phyloP scores from a whole-genome alignment of 2,888 invertebrate species.

The Amphimallon solstitiale region DNA sequence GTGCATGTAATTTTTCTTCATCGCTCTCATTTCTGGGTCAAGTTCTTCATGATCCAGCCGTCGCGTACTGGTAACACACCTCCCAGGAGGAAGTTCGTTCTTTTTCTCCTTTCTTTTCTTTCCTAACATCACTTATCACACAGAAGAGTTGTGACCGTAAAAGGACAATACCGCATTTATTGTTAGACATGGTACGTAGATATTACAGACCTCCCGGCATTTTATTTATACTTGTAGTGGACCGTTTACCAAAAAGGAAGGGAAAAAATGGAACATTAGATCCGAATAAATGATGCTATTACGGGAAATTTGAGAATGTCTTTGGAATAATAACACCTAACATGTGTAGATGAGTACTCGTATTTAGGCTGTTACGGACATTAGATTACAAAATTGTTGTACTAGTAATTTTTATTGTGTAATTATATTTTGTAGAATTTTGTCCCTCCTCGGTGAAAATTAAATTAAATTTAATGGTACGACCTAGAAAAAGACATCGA shows the following conservation, averaged over 20 bases:
- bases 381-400: too few relatives aligned
- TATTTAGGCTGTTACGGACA: too few relatives aligned
- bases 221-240: constrained; percentile 8
- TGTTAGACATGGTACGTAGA: constrained; percentile 12
- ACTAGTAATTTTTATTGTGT: too few relatives aligned
- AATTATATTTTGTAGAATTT: too few relatives aligned
- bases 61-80: constrained; percentile 20
- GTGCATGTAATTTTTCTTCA: constrained; percentile 4
- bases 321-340: background rate
- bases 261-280: constrained; percentile 7
- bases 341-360: too few relatives aligned
- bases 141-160: constrained; percentile 10
- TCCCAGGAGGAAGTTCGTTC: constrained; percentile 23
- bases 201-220: constrained; percentile 24
- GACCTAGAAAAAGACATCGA: too few relatives aligned
- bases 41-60: background rate
- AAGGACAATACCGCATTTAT: constrained; percentile 18
- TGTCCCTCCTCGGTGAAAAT: too few relatives aligned
- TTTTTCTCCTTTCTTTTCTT: constrained; percentile 7
- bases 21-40: constrained; percentile 22
- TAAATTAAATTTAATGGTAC: too few relatives aligned
- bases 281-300: constrained; percentile 3
- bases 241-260: constrained; percentile 2
- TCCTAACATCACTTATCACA: constrained; percentile 29
- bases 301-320: background rate